A percentile compares a stretch with the other conserved stretches of the same genome.
Conservation (phyloP, 2,113 vertebrate genomes). For the Choloepus hoffmanni region DNA sequence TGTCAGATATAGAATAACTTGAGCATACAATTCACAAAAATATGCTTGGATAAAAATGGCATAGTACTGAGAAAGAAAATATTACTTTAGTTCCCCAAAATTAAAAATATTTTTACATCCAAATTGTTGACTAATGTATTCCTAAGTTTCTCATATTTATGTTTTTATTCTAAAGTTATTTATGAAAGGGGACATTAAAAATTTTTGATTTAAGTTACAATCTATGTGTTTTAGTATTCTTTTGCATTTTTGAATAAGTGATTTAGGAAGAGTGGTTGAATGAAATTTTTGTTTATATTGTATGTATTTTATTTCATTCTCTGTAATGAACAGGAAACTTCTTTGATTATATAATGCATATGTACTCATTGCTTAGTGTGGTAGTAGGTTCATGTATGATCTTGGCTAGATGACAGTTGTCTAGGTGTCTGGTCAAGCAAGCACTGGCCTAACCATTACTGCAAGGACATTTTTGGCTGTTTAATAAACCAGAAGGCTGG, state of each 20-base stretch:
- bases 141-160: background rate
- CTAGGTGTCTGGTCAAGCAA: no score
- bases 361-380: accelerated
- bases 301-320: background rate
- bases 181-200: background rate
- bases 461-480: no score
- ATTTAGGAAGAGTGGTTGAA: background rate
- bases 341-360: background rate
- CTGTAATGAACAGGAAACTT: no score
- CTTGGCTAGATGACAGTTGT: no score
- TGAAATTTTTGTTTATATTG: accelerated
- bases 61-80: background rate
- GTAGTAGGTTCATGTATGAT: no score
- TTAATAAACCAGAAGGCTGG: no score
- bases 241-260: background rate
- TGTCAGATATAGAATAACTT: conserved; percentile 36
- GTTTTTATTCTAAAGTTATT: background rate
- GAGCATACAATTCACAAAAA: conserved; percentile 56
- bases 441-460: no score
- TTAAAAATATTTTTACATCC: background rate
- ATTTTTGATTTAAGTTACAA: background rate
- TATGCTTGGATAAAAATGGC: background rate
- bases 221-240: no score
- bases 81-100: background rate
- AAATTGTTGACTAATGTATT: background rate